Base-by-base conservation (phyloP, 2,797 vertebrate species). In the Centropyge bicolor region DNA sequence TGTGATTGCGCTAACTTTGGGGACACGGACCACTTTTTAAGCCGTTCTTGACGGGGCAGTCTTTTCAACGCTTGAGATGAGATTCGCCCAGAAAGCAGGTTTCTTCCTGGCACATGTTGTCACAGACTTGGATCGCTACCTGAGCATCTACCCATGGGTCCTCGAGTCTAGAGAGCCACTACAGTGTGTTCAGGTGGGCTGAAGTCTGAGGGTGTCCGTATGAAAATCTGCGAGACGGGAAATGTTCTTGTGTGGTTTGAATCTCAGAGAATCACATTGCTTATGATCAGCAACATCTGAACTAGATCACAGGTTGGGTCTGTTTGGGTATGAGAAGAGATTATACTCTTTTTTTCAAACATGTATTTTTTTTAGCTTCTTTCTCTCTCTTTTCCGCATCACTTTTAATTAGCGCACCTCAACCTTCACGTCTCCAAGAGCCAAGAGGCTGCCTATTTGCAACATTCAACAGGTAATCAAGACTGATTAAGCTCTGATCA, bases 391-490 rank as follows among this genome's bases (percentile, higher is more conserved):
- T 84, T 84, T 87, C 61, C 36, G 22, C 41, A 81, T 89, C 76
- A 85, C 64, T 80, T 88, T 84, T 74, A 93, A 90, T 91, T 79
- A 87, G 72, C 65, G 31, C 55, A 77, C 63, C 73, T 88, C 68
- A 85, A 71, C 78, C 82, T 75, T 80, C 52, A 36, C 79, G 56
- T 88, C 68, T 81, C 40, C 20, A 52, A 65, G 85, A 86, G 76
- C 78, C 68, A 79, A 71, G 65, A 83, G 72, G 70, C 76, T 85
- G 81, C 87, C 75, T 86, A 38, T 87, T 78, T 76, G 57, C 73
- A 72, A 57, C n/a, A 51, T 89, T 91, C 88, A 94, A 93, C 91
- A 92, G 89, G 88, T 94, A 92, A 92, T 94, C 88, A 93, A 84
- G 88, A 78, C 90, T 93, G 91, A 93, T 93, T 92, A 93, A 81